Conservation (phyloP, 2,113 vertebrate genomes). For the Camelus bactrianus region DNA sequence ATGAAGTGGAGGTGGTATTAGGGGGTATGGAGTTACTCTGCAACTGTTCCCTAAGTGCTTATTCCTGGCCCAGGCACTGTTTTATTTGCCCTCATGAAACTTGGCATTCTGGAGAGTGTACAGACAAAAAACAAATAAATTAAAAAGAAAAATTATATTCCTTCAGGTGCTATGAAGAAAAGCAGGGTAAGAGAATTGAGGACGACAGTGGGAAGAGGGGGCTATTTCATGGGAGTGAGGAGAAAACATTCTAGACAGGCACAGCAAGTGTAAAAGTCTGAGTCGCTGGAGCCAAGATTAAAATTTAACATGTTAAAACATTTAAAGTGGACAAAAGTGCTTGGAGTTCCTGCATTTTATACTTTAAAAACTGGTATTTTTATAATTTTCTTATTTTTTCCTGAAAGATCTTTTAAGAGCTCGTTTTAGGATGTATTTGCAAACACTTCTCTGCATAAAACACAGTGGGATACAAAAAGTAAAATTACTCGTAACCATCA, state of each 20-base stretch:
- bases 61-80: not conserved
- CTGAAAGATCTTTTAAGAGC: not conserved
- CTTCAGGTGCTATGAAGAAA: constrained; percentile 7
- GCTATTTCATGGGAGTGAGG: not conserved
- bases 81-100: not conserved
- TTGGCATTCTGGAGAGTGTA: not conserved
- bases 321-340: not conserved
- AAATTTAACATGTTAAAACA: not conserved
- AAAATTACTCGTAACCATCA: not conserved
- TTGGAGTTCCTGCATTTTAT: not conserved
- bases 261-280: not conserved
- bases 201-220: not conserved
- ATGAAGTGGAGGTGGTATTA: not conserved
- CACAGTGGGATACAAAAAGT: not conserved
- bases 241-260: not conserved
- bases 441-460: not conserved
- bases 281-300: not conserved
- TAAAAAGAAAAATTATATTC: not conserved
- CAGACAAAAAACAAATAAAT: not conserved
- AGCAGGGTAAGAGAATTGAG: not conserved
- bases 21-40: not conserved
- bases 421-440: not conserved
- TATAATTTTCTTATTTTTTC: not conserved
- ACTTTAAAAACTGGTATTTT: constrained; percentile 14
- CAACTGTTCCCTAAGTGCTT: not conserved